Conservation (phyloP, 2,888 invertebrate genomes). For the Toxonevra muliebris region DNA sequence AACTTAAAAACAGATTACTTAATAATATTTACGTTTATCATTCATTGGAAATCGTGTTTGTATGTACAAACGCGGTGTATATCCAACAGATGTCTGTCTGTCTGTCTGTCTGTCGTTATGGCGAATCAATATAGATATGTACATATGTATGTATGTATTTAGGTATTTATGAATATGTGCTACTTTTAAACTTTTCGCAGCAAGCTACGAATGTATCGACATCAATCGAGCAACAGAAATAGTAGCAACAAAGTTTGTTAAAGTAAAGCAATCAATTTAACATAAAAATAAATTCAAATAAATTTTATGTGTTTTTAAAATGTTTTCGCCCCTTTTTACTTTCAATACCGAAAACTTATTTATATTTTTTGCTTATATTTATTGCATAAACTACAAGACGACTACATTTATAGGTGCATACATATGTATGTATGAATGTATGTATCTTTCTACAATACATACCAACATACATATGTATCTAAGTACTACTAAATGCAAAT, state of each 20-base stretch:
- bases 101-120: too few species aligned
- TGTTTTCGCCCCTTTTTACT: background rate
- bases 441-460: background rate
- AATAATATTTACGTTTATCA: too few species aligned
- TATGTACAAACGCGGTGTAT: too few species aligned
- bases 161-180: too few species aligned
- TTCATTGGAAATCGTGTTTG: too few species aligned
- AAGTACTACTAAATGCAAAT: slow-evolving; percentile 28
- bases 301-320: background rate
- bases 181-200: background rate
- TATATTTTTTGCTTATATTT: slow-evolving; percentile 38
- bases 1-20: too few species aligned
- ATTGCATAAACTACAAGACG: slow-evolving; percentile 21
- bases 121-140: background rate
- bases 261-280: background rate
- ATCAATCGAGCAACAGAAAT: slow-evolving; percentile 11
- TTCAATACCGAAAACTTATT: slow-evolving; percentile 21
- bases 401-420: background rate
- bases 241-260: background rate
- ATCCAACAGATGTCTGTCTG: too few species aligned
- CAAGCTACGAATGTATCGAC: slow-evolving; percentile 19
- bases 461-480: background rate
- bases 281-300: too few species aligned
- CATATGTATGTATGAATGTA: background rate
- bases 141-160: background rate